Evolutionary conservation across 2,797 vertebrate species (phyloP), one percentile per base, ranked within the genome.

Genomic region (Toxotes lorentzi): DNA sequence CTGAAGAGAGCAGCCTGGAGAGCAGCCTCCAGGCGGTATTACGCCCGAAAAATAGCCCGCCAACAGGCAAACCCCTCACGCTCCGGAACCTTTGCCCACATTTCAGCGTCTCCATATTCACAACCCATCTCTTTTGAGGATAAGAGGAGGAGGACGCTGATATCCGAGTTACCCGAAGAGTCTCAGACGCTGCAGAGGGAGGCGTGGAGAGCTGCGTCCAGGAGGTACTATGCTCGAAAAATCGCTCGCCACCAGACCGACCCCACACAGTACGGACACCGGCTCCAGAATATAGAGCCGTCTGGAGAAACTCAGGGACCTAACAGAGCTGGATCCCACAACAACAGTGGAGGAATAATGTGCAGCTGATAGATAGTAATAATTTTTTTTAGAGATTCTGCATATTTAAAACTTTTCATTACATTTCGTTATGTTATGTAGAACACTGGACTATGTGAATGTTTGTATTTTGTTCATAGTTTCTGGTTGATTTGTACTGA

Each of bases 1-100:
- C 70, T 83, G 53, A 93, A 90, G 81, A 82, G 94, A 38, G 94
- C 92, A 0, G 92, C 92, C 9, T 95, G 94, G 95, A 88, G 95
- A 81, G 94, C 93, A 1, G 94, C 95, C 0, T 92, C 94, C 23
- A 84, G 89, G 4, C 91, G 94, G 0, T 91, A 94, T 47, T 93
- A 95, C 2, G 94, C 94, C 67, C 91, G 92, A 0, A 95, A 94
- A 67, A 66, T 92, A 45, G 90, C 92, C 50, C 92, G 91, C 11
- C 92, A 91, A 17, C 87, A 89, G 75, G 74, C 60, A 0, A 76
- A 61, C 70, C 76, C 88, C 2, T 45, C 45, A 0, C 69, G 16
- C 24, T 1, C 59, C 0, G 50, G 2, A 24, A 48, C 68, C 21
- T 61, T 81, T 1, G 67, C 61, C 1, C 85, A 76, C 66, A 16